Evolutionary conservation across 2,113 vertebrate species (phyloP), one percentile per base, ranked within the genome.

Genomic region (Dendropsophus ebraccatus): DNA sequence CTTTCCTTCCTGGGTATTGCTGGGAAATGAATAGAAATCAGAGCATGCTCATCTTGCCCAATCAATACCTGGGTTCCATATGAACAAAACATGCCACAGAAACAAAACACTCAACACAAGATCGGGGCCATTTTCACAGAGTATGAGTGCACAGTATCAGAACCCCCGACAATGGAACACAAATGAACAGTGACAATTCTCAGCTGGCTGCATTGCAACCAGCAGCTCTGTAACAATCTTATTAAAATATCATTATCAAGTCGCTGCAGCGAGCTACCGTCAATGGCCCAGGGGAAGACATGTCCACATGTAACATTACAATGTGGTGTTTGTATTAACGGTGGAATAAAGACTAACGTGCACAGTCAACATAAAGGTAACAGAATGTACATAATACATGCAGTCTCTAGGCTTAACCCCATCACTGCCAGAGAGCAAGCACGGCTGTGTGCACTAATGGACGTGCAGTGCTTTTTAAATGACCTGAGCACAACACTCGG

Each of bases 391-490:
- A 25, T n/a, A 25, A 72, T 35, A 9, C n/a, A n/a, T 52, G 72
- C 19, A 17, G 19, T 75, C 1, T 49, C 16, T 21, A 14, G n/a
- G 81, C 49, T 81, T 87, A 81, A 86, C 76, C 65, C 25, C 9
- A 12, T 80, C 52, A 17, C 37, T 50, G 69, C 84, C 62, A 73
- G 14, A 62, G 65, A 72, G 58, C 47, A 35, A 32, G 7, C 30
- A 85, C 65, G 6, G 58, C 75, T 79, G 28, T 73, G 23, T 49
- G 62, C 65, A 65, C 52, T 80, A 88, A 90, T 89, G 28, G 67
- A 70, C 80, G 79, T 70, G 88, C 17, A 88, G 1, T 89, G 84
- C 58, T 88, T 52, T 87, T 75, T 83, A 87, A 89, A 90, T 79
- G 87, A 83, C 50, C 28, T 17, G 19, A 89, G 72, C 60, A 81